These are phyloP conservation scores for Geophilus truncorum DNA, from an alignment of 2,888 invertebrate genomes.

Conservation along the genomic window DNA sequence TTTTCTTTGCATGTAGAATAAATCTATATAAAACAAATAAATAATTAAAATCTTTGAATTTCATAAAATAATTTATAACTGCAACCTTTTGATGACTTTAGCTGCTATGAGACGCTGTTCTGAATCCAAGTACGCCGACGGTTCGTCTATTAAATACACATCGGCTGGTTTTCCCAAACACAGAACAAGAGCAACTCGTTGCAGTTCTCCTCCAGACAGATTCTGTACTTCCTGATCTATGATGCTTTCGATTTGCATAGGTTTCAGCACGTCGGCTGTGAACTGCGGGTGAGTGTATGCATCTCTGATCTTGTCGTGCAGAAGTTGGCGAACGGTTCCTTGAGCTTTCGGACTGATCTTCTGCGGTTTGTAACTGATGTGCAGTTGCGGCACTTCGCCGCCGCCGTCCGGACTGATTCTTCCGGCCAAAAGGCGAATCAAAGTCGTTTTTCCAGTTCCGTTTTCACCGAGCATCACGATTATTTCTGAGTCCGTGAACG, in stretches of 20 bases:
- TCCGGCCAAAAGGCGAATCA: conserved; percentile 97
- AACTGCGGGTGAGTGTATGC: conserved; percentile 97
- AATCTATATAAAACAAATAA: conserved; percentile 60
- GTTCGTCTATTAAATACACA: conserved; percentile 97
- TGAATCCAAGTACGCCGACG: conserved; percentile 97
- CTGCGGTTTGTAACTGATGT: conserved; percentile 99
- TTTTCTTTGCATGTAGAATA: conserved; percentile 97
- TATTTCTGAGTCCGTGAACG: conserved; percentile 99
- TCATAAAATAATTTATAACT: background rate
- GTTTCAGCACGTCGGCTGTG: conserved; percentile 97
- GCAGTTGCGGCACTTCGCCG: conserved; percentile 75
- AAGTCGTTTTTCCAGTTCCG: conserved; percentile 98
- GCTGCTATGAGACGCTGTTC: conserved; percentile 99
- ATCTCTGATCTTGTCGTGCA: conserved; percentile 96
- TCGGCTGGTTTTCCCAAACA: conserved; percentile 98
- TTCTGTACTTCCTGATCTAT: conserved; percentile 95
- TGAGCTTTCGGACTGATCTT: conserved; percentile 98
- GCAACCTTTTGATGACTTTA: conserved; percentile 92
- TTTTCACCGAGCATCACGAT: conserved; percentile 93
- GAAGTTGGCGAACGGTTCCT: conserved; percentile 81
- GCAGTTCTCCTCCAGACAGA: conserved; percentile 98
- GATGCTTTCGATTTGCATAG: conserved; percentile 91
- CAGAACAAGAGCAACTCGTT: conserved; percentile 90
- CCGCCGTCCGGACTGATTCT: conserved; percentile 84
- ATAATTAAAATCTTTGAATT: background rate